phyloP scores from a whole-genome alignment of 2,797 vertebrate genomes.

The Artibeus lituratus region DNA sequence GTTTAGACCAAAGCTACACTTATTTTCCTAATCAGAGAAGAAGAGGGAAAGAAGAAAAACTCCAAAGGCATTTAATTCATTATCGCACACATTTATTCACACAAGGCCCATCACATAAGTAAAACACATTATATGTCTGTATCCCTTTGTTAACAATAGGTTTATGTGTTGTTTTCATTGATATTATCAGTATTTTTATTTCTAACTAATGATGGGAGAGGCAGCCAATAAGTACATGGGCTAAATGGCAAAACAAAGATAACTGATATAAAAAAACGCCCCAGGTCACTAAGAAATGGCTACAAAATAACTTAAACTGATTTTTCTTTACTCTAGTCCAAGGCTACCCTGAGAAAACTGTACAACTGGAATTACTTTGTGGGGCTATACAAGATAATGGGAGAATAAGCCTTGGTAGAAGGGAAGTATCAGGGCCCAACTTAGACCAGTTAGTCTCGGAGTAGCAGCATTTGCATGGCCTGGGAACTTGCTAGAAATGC shows the following conservation, averaged over 20 bases:
- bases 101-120: background rate
- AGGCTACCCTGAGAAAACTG: background rate
- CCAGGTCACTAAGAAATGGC: background rate
- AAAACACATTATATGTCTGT: background rate
- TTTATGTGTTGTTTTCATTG: background rate
- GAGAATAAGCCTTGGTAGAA: background rate
- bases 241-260: background rate
- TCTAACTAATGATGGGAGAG: background rate
- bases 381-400: background rate
- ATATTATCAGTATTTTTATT: background rate
- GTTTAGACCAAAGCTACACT: conserved; percentile 15
- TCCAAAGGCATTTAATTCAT: background rate
- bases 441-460: background rate
- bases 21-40: conserved; percentile 30
- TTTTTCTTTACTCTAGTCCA: background rate
- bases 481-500: background rate
- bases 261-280: background rate
- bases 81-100: background rate
- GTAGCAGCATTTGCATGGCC: background rate
- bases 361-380: background rate
- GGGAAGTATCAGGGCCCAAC: background rate
- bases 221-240: background rate
- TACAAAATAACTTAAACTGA: background rate
- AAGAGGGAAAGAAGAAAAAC: background rate
- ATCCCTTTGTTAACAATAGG: background rate